A percentile compares a stretch with the other conserved stretches of the same genome.
Conservation (phyloP, 2,888 invertebrate species). For the Vesta saturnalis region DNA sequence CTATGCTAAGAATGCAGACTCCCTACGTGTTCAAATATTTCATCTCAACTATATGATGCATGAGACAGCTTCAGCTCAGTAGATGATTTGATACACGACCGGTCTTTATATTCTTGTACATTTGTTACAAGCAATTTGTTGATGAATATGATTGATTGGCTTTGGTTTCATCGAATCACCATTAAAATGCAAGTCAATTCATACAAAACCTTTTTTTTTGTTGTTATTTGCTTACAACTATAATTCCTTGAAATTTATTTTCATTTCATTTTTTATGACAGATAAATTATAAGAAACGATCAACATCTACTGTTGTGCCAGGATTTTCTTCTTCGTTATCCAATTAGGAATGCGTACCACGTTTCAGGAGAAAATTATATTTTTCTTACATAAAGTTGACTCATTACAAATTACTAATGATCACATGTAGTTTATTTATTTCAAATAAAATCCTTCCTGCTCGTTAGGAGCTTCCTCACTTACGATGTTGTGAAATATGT, state of each 20-base stretch:
- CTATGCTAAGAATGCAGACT: slow-evolving; percentile 59
- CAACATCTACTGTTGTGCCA: neutral
- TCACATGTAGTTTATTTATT: slow-evolving; percentile 26
- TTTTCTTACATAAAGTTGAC: neutral
- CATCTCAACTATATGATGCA: slow-evolving; percentile 50
- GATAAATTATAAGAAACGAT: slow-evolving; percentile 1
- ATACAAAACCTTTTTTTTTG: neutral
- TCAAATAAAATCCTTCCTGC: slow-evolving; percentile 39
- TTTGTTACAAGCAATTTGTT: slow-evolving; percentile 35
- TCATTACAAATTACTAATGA: slow-evolving; percentile 19
- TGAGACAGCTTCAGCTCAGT: slow-evolving; percentile 51
- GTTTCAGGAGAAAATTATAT: neutral
- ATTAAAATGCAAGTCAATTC: slow-evolving; percentile 16
- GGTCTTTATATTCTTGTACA: slow-evolving; percentile 30
- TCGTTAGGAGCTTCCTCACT: slow-evolving; percentile 63
- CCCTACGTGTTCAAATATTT: slow-evolving; percentile 54
- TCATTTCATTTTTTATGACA: slow-evolving; percentile 1
- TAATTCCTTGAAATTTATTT: neutral
- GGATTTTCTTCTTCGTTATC: neutral
- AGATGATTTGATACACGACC: slow-evolving; percentile 52
- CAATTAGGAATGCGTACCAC: neutral
- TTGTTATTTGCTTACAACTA: neutral
- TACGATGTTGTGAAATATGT: slow-evolving; percentile 61
- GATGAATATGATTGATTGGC: slow-evolving; percentile 34
- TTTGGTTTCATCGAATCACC: slow-evolving; percentile 23